These are phyloP conservation scores for Aporrectodea caliginosa DNA, from an alignment of 1,140 invertebrate species.

Conservation along the genomic window DNA sequence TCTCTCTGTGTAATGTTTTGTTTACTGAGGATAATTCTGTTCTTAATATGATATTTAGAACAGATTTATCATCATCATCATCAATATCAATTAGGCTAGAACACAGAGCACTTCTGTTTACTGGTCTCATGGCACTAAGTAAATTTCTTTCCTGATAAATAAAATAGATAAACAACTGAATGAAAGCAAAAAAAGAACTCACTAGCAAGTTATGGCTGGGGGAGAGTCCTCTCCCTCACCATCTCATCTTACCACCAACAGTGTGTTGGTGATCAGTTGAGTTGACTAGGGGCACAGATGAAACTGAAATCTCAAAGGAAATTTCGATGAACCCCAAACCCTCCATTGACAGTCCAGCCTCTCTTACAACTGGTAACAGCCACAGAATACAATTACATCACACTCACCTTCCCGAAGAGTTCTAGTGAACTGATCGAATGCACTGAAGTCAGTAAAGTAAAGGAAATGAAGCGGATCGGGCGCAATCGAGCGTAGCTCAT, in stretches of 20 bases:
- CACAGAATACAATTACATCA: background rate
- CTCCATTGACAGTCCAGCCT: background rate
- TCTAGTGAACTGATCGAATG: background rate
- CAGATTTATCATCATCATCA: no score
- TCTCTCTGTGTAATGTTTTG: no score
- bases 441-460: background rate
- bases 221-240: no score
- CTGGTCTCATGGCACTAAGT: no score
- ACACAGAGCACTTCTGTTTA: no score
- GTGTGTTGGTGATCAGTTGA: background rate
- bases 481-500: background rate
- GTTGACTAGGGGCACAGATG: background rate
- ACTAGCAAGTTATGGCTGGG: no score
- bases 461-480: background rate
- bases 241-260: background rate
- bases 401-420: background rate
- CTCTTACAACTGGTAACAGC: background rate
- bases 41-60: no score
- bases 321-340: background rate
- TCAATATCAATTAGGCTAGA: no score
- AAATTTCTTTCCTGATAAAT: no score
- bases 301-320: background rate
- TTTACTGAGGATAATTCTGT: no score
- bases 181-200: no score
- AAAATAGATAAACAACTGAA: no score